Conservation (phyloP, 35 echinoderm and acorn worm species). For the Stichopus chloronotus region DNA sequence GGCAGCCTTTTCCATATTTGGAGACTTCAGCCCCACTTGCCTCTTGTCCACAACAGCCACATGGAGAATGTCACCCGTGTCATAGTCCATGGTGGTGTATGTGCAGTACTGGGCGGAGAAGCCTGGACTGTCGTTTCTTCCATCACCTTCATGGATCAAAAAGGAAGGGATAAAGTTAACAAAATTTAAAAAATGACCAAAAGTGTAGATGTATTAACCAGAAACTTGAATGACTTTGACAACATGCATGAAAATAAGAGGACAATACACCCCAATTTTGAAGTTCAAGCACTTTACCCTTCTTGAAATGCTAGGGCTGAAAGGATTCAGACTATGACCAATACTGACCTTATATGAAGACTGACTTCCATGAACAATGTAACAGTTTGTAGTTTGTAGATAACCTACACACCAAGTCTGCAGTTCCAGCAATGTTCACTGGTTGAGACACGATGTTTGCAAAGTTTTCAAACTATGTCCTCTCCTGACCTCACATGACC, state of each 20-base stretch:
- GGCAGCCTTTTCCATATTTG: conserved; percentile 28
- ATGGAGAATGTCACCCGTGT: background rate
- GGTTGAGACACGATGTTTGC: too few relatives aligned
- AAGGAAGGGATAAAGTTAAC: background rate
- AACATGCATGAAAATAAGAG: background rate
- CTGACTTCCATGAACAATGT: too few relatives aligned
- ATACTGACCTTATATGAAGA: too few relatives aligned
- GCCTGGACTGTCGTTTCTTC: conserved; percentile 12
- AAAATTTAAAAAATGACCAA: background rate
- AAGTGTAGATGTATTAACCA: background rate
- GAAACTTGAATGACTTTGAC: background rate
- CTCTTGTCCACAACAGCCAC: background rate
- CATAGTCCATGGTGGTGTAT: background rate
- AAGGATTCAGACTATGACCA: too few relatives aligned
- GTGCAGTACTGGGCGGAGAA: conserved; percentile 5
- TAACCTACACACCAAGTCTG: too few relatives aligned
- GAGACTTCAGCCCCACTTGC: background rate
- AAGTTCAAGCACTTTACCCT: too few relatives aligned
- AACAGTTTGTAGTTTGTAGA: too few relatives aligned
- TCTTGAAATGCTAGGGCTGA: too few relatives aligned
- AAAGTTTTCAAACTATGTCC: too few relatives aligned
- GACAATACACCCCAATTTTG: too few relatives aligned
- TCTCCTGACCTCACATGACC: too few relatives aligned
- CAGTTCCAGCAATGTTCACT: too few relatives aligned
- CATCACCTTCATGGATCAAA: conserved; percentile 16